Evolutionary conservation across 1,140 invertebrate species (phyloP).

Genomic region (Orchesella cincta): DNA sequence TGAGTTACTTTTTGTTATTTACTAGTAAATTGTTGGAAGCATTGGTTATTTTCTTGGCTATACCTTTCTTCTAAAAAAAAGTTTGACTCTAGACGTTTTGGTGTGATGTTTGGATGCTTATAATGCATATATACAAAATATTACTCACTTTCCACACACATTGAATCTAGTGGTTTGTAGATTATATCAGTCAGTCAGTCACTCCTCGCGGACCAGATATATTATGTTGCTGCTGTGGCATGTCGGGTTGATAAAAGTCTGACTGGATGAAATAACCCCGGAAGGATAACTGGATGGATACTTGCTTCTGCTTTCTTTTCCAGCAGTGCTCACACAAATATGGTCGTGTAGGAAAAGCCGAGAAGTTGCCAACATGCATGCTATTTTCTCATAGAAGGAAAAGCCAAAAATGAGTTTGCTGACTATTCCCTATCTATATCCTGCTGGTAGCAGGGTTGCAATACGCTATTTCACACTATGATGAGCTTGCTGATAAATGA

Average conservation of each 20-base stretch:
- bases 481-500: background rate
- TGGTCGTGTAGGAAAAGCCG: background rate
- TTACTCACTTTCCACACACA: background rate
- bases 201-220: background rate
- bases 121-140: background rate
- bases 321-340: background rate
- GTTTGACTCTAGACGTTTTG: background rate
- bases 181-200: background rate
- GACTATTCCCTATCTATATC: background rate
- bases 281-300: slow-evolving; percentile 13
- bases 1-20: background rate
- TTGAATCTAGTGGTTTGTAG: background rate
- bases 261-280: background rate
- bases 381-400: background rate
- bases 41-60: background rate
- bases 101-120: background rate
- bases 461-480: background rate
- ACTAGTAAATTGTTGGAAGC: background rate
- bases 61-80: background rate
- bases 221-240: background rate
- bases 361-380: background rate
- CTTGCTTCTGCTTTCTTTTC: background rate
- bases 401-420: background rate
- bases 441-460: background rate
- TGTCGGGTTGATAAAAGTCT: background rate